These are phyloP conservation scores for Arenaria interpres DNA, from an alignment of 2,113 vertebrate genomes.

Conservation along the genomic window DNA sequence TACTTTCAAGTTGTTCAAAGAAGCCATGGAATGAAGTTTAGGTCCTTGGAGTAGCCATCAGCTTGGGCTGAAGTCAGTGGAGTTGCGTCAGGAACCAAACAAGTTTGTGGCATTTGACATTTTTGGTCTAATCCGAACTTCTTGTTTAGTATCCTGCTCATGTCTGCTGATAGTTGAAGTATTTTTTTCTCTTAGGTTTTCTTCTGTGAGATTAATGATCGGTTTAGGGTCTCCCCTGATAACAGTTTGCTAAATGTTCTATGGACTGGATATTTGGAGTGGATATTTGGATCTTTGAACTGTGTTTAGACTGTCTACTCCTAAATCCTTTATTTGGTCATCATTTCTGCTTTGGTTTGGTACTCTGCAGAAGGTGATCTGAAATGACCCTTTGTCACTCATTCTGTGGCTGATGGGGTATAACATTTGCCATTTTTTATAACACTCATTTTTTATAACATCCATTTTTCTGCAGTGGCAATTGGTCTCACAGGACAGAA, in stretches of 20 bases:
- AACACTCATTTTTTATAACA: neutral
- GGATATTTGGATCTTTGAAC: neutral
- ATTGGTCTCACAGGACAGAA: neutral
- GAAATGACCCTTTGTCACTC: neutral
- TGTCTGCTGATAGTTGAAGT: neutral
- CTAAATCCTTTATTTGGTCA: neutral
- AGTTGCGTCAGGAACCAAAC: neutral
- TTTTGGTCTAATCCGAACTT: neutral
- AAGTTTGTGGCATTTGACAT: neutral
- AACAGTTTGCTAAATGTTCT: neutral
- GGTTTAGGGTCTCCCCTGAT: neutral
- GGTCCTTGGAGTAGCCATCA: neutral
- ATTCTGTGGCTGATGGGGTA: neutral
- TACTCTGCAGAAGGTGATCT: neutral
- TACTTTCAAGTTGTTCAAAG: neutral
- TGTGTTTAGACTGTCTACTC: neutral
- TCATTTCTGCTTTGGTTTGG: neutral
- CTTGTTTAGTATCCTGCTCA: neutral
- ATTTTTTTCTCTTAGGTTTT: neutral
- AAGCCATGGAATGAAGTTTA: neutral
- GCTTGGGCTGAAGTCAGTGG: neutral
- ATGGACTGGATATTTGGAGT: neutral
- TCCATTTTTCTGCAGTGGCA: neutral
- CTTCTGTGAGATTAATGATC: neutral
- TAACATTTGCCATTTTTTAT: neutral